A percentile compares a stretch with the other conserved stretches of the same genome.
phyloP scores from a whole-genome alignment of 2,888 invertebrate genomes.

The Apotomis betuletana region DNA sequence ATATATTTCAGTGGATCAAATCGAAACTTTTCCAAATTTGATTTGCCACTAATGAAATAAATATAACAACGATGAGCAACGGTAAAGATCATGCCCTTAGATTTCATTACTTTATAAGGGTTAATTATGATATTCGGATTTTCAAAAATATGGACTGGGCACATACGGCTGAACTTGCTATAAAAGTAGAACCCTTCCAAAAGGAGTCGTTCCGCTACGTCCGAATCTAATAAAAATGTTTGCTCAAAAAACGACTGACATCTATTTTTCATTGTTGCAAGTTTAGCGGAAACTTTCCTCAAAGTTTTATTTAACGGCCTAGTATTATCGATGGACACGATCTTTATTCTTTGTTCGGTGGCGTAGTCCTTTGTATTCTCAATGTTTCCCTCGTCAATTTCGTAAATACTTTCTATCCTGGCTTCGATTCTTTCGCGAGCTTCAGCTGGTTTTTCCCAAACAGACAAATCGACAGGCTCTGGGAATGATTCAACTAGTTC shows the following conservation, averaged over 20 bases:
- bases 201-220: slow-evolving; percentile 83
- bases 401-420: slow-evolving; percentile 73
- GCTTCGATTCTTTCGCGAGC: slow-evolving; percentile 72
- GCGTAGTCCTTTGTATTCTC: slow-evolving; percentile 65
- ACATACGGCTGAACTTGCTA: slow-evolving; percentile 85
- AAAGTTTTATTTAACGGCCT: slow-evolving; percentile 62
- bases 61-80: slow-evolving; percentile 83
- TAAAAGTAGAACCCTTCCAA: slow-evolving; percentile 83
- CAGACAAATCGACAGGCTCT: slow-evolving; percentile 72
- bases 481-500: slow-evolving; percentile 72
- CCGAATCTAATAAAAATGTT: slow-evolving; percentile 77
- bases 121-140: slow-evolving; percentile 74
- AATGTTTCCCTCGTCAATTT: slow-evolving; percentile 73
- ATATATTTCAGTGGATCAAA: slow-evolving; percentile 83
- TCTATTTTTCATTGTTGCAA: slow-evolving; percentile 68
- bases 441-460: slow-evolving; percentile 79
- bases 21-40: slow-evolving; percentile 77
- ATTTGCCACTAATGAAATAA: slow-evolving; percentile 82
- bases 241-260: slow-evolving; percentile 82
- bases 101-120: slow-evolving; percentile 74
- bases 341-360: slow-evolving; percentile 73
- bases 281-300: slow-evolving; percentile 56
- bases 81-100: slow-evolving; percentile 75
- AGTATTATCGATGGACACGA: slow-evolving; percentile 69
- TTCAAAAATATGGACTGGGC: slow-evolving; percentile 85